These are phyloP conservation scores for Trichogramma evanescens DNA, from an alignment of 2,888 invertebrate species.

Conservation along the genomic window DNA sequence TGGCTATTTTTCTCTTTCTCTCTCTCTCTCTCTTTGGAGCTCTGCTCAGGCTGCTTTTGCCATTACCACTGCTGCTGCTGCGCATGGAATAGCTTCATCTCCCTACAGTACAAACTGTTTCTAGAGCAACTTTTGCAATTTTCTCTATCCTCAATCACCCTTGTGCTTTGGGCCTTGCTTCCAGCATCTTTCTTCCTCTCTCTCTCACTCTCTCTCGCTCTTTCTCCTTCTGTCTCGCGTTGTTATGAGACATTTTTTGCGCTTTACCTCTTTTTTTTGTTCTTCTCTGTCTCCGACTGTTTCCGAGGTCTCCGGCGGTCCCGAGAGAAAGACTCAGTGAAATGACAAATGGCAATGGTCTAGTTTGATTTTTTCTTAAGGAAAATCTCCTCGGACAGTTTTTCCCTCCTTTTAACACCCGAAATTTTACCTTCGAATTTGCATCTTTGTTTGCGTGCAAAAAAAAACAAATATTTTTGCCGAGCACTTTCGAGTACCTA, in stretches of 20 bases:
- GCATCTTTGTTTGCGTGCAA: too few species aligned
- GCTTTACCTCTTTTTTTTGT: conserved; percentile 5
- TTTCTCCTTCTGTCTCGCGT: conserved; percentile 6
- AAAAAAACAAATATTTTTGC: too few species aligned
- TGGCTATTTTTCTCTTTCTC: conserved; percentile 1
- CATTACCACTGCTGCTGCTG: too few species aligned
- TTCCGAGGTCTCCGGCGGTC: too few species aligned
- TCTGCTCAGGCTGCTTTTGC: too few species aligned
- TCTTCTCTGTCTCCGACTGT: background rate
- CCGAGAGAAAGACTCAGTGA: too few species aligned
- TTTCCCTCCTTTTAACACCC: too few species aligned
- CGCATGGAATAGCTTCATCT: background rate
- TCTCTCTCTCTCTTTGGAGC: background rate
- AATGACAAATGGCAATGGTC: background rate
- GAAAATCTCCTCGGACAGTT: too few species aligned
- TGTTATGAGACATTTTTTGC: conserved; percentile 8
- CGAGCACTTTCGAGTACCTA: too few species aligned
- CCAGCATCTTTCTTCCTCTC: conserved; percentile 2
- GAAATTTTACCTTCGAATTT: too few species aligned
- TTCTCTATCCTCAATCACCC: conserved; percentile 12
- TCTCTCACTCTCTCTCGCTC: background rate
- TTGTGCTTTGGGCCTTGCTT: background rate
- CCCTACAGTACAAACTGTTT: background rate
- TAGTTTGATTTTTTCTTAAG: background rate
- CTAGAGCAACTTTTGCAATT: conserved; percentile 14